Percentiles rank a stretch among this genome's conserved stretches.
Evolutionary conservation across 1,140 invertebrate species (phyloP).

Genomic region (Periplaneta americana): DNA sequence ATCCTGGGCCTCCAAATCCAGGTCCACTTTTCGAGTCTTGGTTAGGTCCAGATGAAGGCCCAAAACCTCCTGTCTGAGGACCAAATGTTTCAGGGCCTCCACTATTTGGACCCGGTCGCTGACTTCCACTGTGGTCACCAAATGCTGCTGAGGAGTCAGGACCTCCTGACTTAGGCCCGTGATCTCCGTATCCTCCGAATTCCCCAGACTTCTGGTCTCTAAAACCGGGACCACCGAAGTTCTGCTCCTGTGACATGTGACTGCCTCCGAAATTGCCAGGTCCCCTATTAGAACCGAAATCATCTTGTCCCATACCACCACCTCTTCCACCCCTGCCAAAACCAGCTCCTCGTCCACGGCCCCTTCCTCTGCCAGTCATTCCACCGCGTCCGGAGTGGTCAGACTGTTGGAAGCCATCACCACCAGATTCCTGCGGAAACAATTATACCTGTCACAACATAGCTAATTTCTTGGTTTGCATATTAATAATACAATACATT

Average conservation of each 20-base stretch:
- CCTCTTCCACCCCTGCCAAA: not conserved
- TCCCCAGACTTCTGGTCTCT: not conserved
- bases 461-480: too few species aligned
- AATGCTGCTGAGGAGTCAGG: not conserved
- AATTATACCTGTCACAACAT: not conserved
- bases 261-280: not conserved
- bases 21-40: not conserved
- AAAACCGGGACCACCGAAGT: not conserved
- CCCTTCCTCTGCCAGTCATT: not conserved
- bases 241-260: not conserved
- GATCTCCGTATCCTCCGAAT: not conserved
- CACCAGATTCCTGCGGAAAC: not conserved
- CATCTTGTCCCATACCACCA: not conserved
- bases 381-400: not conserved
- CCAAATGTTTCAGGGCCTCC: not conserved
- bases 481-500: too few species aligned
- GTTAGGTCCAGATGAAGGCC: not conserved
- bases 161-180: not conserved
- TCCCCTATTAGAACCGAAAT: not conserved
- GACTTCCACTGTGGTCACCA: not conserved
- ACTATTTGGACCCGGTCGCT: not conserved
- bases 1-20: constrained; percentile 2
- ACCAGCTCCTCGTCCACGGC: not conserved
- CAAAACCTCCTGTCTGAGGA: not conserved
- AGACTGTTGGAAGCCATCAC: not conserved